phyloP scores from a whole-genome alignment of 35 echinoderm and acorn worm genomes.

The Acanthaster planci region DNA sequence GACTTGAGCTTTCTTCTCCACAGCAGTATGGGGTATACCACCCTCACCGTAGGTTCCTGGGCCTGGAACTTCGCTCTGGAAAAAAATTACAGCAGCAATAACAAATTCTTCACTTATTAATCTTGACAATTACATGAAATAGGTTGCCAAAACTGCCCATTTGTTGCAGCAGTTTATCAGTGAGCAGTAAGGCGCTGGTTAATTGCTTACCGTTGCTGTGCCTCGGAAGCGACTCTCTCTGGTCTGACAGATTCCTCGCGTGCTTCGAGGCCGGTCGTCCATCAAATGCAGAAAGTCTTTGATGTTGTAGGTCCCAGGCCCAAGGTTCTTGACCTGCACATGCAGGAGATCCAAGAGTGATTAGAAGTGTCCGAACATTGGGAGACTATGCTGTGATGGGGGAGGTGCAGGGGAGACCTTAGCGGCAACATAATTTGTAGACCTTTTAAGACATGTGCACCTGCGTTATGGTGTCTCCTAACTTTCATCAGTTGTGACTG shows the following conservation, averaged over 20 bases:
- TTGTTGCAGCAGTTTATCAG: too few relatives aligned
- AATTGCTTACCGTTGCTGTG: constrained; percentile 72
- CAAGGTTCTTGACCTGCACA: constrained; percentile 77
- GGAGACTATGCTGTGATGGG: too few relatives aligned
- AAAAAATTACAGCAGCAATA: constrained; percentile 1
- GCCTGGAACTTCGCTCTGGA: constrained; percentile 89
- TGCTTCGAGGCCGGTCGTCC: constrained; percentile 73
- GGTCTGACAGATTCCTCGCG: constrained; percentile 85
- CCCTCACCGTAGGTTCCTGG: constrained; percentile 95
- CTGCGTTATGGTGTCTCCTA: too few relatives aligned
- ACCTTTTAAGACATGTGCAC: too few relatives aligned
- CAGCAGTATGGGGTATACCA: constrained; percentile 91
- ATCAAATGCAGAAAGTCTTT: constrained; percentile 78
- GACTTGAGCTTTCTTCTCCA: constrained; percentile 75
- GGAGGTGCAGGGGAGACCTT: too few relatives aligned
- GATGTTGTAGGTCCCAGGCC: constrained; percentile 89
- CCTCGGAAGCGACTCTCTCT: constrained; percentile 79
- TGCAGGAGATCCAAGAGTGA: too few relatives aligned
- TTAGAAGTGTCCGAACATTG: too few relatives aligned
- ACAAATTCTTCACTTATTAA: not conserved
- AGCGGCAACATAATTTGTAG: too few relatives aligned
- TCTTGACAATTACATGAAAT: too few relatives aligned
- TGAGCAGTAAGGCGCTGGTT: not conserved
- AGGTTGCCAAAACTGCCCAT: too few relatives aligned
- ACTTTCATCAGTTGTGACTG: too few relatives aligned